Conservation (phyloP, 1,140 invertebrate species). For the Hycleus cichorii region DNA sequence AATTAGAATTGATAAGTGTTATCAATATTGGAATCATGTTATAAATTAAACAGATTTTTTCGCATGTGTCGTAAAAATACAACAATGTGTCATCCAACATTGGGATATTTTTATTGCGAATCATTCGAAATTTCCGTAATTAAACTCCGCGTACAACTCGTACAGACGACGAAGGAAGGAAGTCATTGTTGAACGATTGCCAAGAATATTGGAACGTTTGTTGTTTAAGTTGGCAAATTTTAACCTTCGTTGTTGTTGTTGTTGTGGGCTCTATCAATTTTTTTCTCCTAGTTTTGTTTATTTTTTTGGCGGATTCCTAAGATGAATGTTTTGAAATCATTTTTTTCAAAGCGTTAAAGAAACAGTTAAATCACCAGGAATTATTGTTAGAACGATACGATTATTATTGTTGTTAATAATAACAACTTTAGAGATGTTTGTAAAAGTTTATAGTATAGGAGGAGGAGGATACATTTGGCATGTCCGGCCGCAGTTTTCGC, state of each 20-base stretch:
- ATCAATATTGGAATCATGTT: no score
- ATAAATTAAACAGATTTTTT: no score
- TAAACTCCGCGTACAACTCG: neutral
- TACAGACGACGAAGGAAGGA: conserved; percentile 4
- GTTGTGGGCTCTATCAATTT: conserved; percentile 3
- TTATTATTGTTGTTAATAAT: conserved; percentile 1
- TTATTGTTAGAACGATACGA: no score
- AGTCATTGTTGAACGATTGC: conserved; percentile 10
- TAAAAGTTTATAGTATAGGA: no score
- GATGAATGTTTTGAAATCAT: no score
- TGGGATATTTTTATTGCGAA: neutral
- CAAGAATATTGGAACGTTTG: conserved; percentile 11
- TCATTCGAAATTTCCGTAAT: neutral
- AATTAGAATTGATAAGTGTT: no score
- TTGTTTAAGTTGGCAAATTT: no score
- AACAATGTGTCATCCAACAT: no score
- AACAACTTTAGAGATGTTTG: neutral
- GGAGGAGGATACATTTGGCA: conserved; percentile 11
- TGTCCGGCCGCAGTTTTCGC: conserved; percentile 12
- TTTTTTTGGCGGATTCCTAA: neutral
- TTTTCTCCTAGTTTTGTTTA: neutral
- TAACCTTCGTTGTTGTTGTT: no score
- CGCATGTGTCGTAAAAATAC: no score
- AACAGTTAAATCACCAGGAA: no score
- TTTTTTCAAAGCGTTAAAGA: no score